Percentiles rank a stretch among this genome's conserved stretches.
Conservation (phyloP, 2,888 invertebrate species). For the Stenotaenia linearis region DNA sequence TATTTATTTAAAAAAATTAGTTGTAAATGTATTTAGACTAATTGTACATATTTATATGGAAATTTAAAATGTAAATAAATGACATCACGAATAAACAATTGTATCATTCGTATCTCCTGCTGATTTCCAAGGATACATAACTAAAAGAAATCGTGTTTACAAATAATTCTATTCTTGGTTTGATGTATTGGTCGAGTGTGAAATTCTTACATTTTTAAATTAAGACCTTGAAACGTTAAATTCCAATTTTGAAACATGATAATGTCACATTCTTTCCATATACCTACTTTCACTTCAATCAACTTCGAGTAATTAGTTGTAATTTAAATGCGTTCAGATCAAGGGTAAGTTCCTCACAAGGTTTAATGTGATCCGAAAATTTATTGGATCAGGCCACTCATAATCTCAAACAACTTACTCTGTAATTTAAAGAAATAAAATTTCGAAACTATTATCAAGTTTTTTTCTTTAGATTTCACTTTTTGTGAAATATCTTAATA, state of each 20-base stretch:
- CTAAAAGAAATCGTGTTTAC: not conserved
- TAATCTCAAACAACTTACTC: not conserved
- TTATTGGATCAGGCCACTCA: not conserved
- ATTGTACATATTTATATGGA: too few relatives aligned
- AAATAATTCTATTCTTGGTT: too few relatives aligned
- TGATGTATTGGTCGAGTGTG: too few relatives aligned
- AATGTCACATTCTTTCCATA: not conserved
- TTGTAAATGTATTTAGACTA: too few relatives aligned
- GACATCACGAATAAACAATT: not conserved
- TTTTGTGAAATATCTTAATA: not conserved
- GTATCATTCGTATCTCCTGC: not conserved
- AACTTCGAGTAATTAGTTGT: not conserved
- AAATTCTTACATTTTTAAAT: not conserved
- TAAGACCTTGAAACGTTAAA: not conserved
- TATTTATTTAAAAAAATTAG: too few relatives aligned
- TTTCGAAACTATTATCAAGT: not conserved
- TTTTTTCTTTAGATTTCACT: not conserved
- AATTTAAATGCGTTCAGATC: constrained; percentile 1
- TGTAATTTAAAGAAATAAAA: not conserved
- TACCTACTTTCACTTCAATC: not conserved
- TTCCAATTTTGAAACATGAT: not conserved
- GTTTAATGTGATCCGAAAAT: not conserved
- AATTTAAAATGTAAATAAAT: not conserved
- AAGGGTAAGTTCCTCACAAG: not conserved
- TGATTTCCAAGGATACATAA: not conserved